A percentile compares a stretch with the other conserved stretches of the same genome.
Conservation (phyloP, 2,888 invertebrate genomes). For the Germaria angustata region DNA sequence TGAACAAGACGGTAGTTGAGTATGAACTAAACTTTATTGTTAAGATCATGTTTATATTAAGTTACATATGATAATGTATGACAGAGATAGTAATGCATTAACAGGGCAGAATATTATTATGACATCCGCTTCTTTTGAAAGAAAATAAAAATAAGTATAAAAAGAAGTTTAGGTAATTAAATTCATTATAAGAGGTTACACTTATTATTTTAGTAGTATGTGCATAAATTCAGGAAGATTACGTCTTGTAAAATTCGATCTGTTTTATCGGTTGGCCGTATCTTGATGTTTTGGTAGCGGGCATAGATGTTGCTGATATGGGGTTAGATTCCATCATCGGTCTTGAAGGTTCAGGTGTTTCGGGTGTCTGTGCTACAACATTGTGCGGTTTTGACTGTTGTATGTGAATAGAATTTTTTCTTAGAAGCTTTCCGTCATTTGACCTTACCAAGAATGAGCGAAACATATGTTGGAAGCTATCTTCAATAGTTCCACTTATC, state of each 20-base stretch:
- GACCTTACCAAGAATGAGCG: conserved; percentile 48
- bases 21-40: too few species aligned
- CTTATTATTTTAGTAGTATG: neutral
- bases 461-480: conserved; percentile 20
- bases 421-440: conserved; percentile 51
- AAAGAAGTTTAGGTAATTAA: too few species aligned
- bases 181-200: conserved; percentile 1
- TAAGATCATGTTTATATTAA: too few species aligned
- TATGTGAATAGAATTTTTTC: conserved; percentile 59
- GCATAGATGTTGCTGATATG: conserved; percentile 12
- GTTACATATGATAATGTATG: too few species aligned
- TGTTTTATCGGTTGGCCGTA: conserved; percentile 30
- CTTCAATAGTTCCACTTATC: conserved; percentile 32
- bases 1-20: too few species aligned
- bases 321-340: neutral
- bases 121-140: too few species aligned
- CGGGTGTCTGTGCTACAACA: neutral
- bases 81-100: too few species aligned
- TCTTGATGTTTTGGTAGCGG: conserved; percentile 18
- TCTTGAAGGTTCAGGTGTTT: neutral
- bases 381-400: conserved; percentile 49
- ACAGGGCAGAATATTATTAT: too few species aligned
- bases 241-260: conserved; percentile 17
- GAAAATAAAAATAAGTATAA: too few species aligned
- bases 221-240: neutral